Base-by-base conservation (phyloP, 2,113 vertebrate genomes). In the Malurus elegans region DNA sequence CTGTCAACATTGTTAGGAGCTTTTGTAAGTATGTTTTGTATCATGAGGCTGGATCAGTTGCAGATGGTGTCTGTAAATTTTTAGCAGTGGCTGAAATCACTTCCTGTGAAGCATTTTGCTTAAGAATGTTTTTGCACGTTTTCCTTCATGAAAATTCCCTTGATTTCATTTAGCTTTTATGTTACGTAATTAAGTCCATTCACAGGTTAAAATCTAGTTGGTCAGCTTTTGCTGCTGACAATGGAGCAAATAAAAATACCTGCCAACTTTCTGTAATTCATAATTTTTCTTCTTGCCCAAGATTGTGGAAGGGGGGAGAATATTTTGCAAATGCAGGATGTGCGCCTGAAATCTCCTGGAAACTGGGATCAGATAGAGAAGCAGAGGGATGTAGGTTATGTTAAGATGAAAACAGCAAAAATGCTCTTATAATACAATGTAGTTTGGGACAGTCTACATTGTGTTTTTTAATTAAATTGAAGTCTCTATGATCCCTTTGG, bases 401-500 rank as follows among this genome's bases (percentile, higher is more conserved):
- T 62, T 75, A 95, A 97, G 96, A 96, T 92, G 90, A 97, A 91
- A 98, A 97, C 97, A 97, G 97, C 97, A 98, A 97, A 97, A 97
- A 91, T 81, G 18, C 51, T 80, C 34, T 80, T 84, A 88, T 75
- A 79, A 70, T 90, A 71, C 97, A 98, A 96, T 98, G 98, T 98
- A 95, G 97, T 90, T 97, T 96, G 98, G 98, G 98, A 98, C 98
- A 97, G 97, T 96, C 97, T 97, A 96, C 96, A 97, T 97, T 98
- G 97, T 98, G 66, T 42, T 94, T 93, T 94, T 79, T 13, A 83
- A 79, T 91, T 96, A 88, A 95, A 62, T 38, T 84, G 72, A 97
- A 53, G 60, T 96, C 83, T 82, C 73, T 53, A 73, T 99, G 99
- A 99, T 99, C 99, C 99, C 99, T 99, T 97, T 99, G 99, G 99